Evolutionary conservation across 2,113 vertebrate genomes (phyloP), one percentile per base, ranked within the genome.

Genomic region (Clinocottus analis): DNA sequence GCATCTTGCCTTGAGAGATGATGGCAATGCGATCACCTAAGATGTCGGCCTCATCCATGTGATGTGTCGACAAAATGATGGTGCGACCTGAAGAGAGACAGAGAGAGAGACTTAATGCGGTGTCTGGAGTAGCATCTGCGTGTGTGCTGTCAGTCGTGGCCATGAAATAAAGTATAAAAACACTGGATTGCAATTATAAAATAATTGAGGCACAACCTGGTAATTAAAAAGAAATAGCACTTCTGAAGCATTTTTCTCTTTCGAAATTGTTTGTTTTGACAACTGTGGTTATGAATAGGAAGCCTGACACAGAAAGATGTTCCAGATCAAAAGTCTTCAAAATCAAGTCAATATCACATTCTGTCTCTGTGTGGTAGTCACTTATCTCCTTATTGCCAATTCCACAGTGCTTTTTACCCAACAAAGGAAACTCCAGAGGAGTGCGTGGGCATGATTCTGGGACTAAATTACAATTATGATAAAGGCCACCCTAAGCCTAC

Each of bases 11-110:
- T 0, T 97, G 95, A 79, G 98, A 98, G 88, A 99, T 99, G 47
- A 99, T 99, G 84, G 98, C 97, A 51, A 99, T 97, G 17, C 97
- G 94, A 67, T 99, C 98, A 0, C 98, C 98, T 0, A 99, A 85
- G 81, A 99, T 97, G 88, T 99, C 98, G 0, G 98, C 98, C 79
- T 99, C 98, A 13, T 99, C 98, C 98, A 99, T 99, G 92, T 99
- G 98, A 79, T 99, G 98, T 0, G 97, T 99, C 13, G 97, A 99
- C 7, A 99, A 92, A 80, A 99, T 98, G 79, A 99, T 99, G 41
- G 98, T 99, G 64, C 97, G 96, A 49, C 96, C 98, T 99, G 83
- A 27, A 49, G 21, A 17, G 29, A 78, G 51, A 43, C 5, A 37
- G n/a, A 64, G 21, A 85, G 3, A 51, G 0, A 73, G 17, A 17